Conservation (phyloP, 2,113 vertebrate genomes). For the Ceyx margarethae region DNA sequence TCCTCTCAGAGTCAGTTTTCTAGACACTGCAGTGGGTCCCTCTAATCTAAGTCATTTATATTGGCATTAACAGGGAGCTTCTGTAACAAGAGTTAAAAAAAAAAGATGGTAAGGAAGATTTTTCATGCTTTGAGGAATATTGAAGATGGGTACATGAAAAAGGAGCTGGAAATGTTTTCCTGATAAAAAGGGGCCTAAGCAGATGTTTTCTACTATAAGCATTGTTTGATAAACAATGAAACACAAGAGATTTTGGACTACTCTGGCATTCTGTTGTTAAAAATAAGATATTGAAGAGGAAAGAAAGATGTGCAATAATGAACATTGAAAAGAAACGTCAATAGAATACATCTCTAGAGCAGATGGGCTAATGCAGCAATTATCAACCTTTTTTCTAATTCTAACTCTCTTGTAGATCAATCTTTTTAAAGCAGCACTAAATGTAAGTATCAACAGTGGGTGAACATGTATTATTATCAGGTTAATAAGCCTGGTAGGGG, state of each 20-base stretch:
- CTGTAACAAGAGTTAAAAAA: constrained; percentile 14
- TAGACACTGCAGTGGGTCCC: constrained; percentile 5
- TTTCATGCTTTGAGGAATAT: constrained; percentile 10
- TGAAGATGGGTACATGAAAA: background rate
- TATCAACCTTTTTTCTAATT: background rate
- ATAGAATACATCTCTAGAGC: background rate
- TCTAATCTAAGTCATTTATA: constrained; percentile 42
- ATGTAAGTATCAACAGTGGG: background rate
- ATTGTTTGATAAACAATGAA: background rate
- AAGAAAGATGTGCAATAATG: background rate
- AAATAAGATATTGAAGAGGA: background rate
- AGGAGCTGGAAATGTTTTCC: background rate
- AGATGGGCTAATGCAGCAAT: background rate
- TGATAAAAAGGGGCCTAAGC: background rate
- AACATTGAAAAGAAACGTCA: background rate
- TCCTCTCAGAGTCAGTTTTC: constrained; percentile 40
- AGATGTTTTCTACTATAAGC: background rate
- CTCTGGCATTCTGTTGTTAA: background rate
- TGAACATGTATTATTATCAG: background rate
- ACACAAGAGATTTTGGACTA: background rate
- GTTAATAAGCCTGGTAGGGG: background rate
- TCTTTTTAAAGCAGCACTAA: background rate
- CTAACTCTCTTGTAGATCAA: background rate
- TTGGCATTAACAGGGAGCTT: background rate
- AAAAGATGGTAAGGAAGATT: constrained; percentile 13